These are phyloP conservation scores for Drosophila simulans DNA, from an alignment of 1,140 invertebrate species.

Conservation along the genomic window DNA sequence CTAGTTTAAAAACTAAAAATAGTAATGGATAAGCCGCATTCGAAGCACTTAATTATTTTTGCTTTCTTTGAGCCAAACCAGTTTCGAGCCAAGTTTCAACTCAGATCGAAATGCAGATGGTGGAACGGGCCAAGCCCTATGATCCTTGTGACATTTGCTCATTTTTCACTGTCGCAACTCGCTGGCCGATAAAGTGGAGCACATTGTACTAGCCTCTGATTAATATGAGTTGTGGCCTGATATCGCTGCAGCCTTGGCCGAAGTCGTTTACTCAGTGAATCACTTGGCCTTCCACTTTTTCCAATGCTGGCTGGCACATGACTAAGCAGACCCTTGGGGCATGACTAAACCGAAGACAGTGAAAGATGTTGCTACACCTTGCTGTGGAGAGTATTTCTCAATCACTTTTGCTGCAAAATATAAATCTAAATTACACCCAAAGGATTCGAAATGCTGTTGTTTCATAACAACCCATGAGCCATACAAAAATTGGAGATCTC, in stretches of 20 bases:
- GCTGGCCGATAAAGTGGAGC: slow-evolving; percentile 57
- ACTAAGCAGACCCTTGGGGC: slow-evolving; percentile 17
- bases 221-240: slow-evolving; percentile 46
- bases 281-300: slow-evolving; percentile 32
- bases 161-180: slow-evolving; percentile 50
- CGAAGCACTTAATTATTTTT: not conserved
- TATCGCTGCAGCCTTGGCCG: slow-evolving; percentile 54
- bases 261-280: slow-evolving; percentile 59
- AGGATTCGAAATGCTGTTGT: no score
- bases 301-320: slow-evolving; percentile 24
- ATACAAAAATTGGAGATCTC: no score
- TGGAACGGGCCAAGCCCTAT: slow-evolving; percentile 17
- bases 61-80: slow-evolving; percentile 41
- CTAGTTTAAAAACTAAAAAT: no score
- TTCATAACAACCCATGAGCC: no score
- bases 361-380: not conserved
- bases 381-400: no score
- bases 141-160: slow-evolving; percentile 52
- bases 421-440: no score
- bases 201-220: slow-evolving; percentile 47
- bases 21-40: slow-evolving; percentile 13
- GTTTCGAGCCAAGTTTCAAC: slow-evolving; percentile 20
- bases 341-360: slow-evolving; percentile 47
- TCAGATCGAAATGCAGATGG: slow-evolving; percentile 34
- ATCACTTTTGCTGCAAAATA: not conserved